Base-by-base conservation (phyloP, 2,888 invertebrate species). In the Pinctada fucata region DNA sequence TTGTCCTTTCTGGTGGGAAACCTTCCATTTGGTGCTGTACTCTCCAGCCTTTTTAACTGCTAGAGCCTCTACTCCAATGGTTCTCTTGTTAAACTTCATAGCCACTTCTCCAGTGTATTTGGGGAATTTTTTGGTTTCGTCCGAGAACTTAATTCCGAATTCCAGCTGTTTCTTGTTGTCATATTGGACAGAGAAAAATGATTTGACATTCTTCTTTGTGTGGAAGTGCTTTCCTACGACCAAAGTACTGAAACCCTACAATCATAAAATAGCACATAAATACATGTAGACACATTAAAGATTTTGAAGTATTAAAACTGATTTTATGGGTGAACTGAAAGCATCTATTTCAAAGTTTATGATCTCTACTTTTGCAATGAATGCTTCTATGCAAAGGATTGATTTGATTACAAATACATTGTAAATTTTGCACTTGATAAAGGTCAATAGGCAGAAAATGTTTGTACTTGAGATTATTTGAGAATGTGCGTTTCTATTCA, bases 171-270 rank as follows among this genome's bases (percentile, higher is more conserved):
- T 81, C 51, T 85, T 81, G 49, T 83, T 83, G 58, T 86, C 82
- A 74, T 87, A 86, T 50, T 76, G 63, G 16, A 87, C 72, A 5
- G 72, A 63, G 2, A 85, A 51, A n/a, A 78, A 76, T 16, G 83
- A 81, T 10, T 78, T 77, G 2, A 87, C 13, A 8, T 76, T 79
- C 47, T 80, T 81, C 50, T 76, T 69, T 16, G 78, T 75, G 58
- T 86, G 84, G 16, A 78, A 79, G 52, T 87, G 85, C 5, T 81
- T 82, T 16, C 85, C 86, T 31, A 77, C 81, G 3, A 86, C 67
- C 2, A 72, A 65, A 45, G 83, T 74, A 80, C 83, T 80, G n/a
- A 87, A 10, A 71, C 83, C 72, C 88, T 88, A 78, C 3, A 83
- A 31, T 31, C 31, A 31, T 31, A 31, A 31, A 31, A 31, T 31